Base-by-base conservation (phyloP, 2,113 vertebrate species). In the Tupaia tana region DNA sequence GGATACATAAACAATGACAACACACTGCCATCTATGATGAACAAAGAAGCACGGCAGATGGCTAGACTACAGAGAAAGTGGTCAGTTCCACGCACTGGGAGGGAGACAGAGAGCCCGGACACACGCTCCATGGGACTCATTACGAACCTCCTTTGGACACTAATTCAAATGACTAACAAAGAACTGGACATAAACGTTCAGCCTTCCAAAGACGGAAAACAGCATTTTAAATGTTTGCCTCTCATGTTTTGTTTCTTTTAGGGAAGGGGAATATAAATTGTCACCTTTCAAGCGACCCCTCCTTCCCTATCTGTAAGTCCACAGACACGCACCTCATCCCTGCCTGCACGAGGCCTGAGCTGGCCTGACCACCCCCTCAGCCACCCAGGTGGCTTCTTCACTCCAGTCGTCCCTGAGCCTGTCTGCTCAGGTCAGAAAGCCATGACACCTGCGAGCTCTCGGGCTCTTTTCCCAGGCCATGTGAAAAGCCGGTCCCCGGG, bases 21-120 rank as follows among this genome's bases (percentile, higher is more conserved):
- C 0, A 31, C 2, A 27, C 58, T 27, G 15, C 6, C 13, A 61
- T 10, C 24, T 7, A 4, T 6, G 58, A 80, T 0, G 14, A 27
- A 74, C 29, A 64, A 6, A 13, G 74, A 54, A 52, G 66, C 66
- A 16, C 1, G 19, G 54, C 29, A 14, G n/a, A 6, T 0, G 1
- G 34, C 0, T 54, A n/a, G 27, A 4, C 27, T 4, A 9, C 12
- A 31, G 52, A 31, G 83, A 70, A 64, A 8, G 79, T 25, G 19
- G 29, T 7, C 59, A 18, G 79, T 16, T 20, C 52, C 43, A 5
- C 9, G 9, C 0, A 0, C 9, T 7, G 63, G 11, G 7, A 19
- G 5, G 27, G 9, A 5, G 54, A 14, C 52, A 56, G 18, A 19
- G 29, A 34, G 15, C 0, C 13, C 2, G 24, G 19, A 79, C 27